These are phyloP conservation scores for Lithophane socia DNA, from an alignment of 2,888 invertebrate genomes.

Conservation along the genomic window DNA sequence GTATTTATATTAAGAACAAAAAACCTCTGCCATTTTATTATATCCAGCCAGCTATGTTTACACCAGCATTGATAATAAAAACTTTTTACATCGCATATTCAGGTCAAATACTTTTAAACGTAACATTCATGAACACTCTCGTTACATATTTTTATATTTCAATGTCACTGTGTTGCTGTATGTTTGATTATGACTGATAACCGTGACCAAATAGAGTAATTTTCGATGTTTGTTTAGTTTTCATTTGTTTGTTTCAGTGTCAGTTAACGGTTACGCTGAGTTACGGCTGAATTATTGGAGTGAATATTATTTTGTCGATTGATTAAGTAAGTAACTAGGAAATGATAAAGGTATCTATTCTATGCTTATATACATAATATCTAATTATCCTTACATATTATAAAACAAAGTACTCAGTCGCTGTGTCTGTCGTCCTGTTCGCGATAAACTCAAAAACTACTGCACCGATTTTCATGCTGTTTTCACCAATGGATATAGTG, in stretches of 20 bases:
- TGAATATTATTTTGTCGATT: background rate
- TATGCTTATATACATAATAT: too few species aligned
- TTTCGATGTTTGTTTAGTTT: constrained; percentile 31
- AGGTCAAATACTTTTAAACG: constrained; percentile 34
- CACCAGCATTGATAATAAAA: constrained; percentile 51
- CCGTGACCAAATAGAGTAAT: constrained; percentile 21
- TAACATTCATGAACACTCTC: constrained; percentile 29
- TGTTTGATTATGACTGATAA: constrained; percentile 35
- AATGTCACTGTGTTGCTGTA: constrained; percentile 41
- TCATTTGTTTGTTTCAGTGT: constrained; percentile 23
- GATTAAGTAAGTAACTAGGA: background rate
- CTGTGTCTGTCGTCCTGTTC: too few species aligned
- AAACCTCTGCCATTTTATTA: constrained; percentile 23
- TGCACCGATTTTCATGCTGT: too few species aligned
- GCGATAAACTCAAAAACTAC: too few species aligned
- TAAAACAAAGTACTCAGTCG: too few species aligned
- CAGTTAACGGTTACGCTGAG: constrained; percentile 1
- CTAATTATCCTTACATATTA: too few species aligned
- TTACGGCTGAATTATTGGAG: background rate
- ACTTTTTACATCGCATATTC: constrained; percentile 45
- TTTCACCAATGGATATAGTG: too few species aligned
- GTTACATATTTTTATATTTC: constrained; percentile 29
- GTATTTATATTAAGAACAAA: constrained; percentile 39
- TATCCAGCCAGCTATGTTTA: constrained; percentile 37
- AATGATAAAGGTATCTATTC: background rate